These are phyloP conservation scores for Ormyrus nitidulus DNA, from an alignment of 2,888 invertebrate genomes.

Conservation along the genomic window DNA sequence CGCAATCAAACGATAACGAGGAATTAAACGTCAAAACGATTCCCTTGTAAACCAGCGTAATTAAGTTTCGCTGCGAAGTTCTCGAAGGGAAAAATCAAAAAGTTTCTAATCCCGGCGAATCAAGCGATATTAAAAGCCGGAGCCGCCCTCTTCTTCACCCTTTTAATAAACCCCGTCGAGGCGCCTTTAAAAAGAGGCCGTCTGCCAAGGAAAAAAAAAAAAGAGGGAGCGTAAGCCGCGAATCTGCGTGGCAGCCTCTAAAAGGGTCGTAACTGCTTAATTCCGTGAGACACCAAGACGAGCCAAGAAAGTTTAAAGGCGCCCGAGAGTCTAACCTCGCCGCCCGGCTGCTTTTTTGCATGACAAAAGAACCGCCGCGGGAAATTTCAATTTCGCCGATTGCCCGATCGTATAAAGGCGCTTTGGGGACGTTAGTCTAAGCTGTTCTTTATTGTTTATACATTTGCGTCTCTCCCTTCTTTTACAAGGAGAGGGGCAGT, in stretches of 20 bases:
- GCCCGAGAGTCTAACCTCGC: background rate
- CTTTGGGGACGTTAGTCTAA: no score
- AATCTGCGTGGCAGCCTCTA: conserved; percentile 60
- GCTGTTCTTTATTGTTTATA: no score
- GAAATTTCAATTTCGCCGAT: conserved; percentile 66
- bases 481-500: no score
- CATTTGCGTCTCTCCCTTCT: no score
- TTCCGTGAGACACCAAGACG: conserved; percentile 66
- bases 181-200: conserved; percentile 67
- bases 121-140: conserved; percentile 69
- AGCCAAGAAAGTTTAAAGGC: conserved; percentile 30
- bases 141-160: conserved; percentile 63
- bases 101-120: conserved; percentile 70
- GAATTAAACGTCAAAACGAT: conserved; percentile 54
- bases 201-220: conserved; percentile 63
- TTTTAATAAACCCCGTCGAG: conserved; percentile 68
- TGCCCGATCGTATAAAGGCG: conserved; percentile 4
- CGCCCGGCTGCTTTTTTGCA: conserved; percentile 64
- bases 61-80: conserved; percentile 46
- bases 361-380: conserved; percentile 69
- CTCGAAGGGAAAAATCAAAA: conserved; percentile 60
- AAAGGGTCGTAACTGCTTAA: conserved; percentile 70
- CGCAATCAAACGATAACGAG: conserved; percentile 45
- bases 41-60: conserved; percentile 53
- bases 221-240: conserved; percentile 50